A percentile compares a stretch with the other conserved stretches of the same genome.
Conservation (phyloP, 2,113 vertebrate genomes). For the Malurus alboscapulatus region DNA sequence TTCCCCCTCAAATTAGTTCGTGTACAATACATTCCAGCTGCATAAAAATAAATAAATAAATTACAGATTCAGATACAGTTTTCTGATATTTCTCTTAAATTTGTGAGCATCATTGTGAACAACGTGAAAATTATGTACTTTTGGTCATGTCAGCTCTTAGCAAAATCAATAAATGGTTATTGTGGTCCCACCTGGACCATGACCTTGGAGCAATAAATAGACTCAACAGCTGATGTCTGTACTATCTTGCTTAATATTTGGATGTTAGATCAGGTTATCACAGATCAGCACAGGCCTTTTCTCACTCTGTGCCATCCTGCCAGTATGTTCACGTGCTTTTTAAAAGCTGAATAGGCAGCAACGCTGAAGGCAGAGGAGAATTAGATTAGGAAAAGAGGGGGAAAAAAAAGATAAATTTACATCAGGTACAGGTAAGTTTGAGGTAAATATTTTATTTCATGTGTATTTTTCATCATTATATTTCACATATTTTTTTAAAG, state of each 20-base stretch:
- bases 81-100: neutral
- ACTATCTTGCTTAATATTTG: neutral
- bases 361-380: neutral
- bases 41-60: neutral
- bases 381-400: neutral
- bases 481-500: neutral
- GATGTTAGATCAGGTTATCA: neutral
- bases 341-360: neutral
- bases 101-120: neutral
- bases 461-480: neutral
- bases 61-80: neutral
- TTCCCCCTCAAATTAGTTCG: neutral
- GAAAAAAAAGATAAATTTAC: neutral
- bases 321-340: neutral
- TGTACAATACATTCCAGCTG: neutral
- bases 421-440: neutral
- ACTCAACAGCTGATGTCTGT: neutral
- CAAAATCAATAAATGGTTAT: neutral
- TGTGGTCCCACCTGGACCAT: neutral
- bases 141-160: fast-evolving
- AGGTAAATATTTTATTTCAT: neutral
- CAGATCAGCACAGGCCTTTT: neutral
- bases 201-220: neutral
- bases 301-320: neutral
- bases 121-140: neutral